Conservation (phyloP, 2,888 invertebrate species). For the Diaprepes abbreviatus region DNA sequence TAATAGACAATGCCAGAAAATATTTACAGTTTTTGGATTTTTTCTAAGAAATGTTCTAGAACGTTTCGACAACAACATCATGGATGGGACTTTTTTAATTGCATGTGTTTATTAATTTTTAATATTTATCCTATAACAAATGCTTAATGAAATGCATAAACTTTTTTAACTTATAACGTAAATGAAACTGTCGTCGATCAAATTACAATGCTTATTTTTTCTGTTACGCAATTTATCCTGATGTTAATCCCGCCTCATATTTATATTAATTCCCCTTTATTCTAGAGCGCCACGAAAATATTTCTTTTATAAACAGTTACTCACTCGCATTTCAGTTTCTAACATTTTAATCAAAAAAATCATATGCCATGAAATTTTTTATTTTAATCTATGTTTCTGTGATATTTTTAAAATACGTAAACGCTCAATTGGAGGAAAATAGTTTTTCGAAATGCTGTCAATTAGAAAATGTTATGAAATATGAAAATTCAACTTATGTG, state of each 20-base stretch:
- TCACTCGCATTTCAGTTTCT: conserved; percentile 13
- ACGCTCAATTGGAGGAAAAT: conserved; percentile 3
- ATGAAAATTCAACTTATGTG: conserved; percentile 23
- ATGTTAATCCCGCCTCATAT: conserved; percentile 22
- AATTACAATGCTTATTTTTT: neutral
- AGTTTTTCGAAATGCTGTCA: conserved; percentile 26
- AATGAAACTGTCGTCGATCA: neutral
- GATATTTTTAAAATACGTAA: neutral
- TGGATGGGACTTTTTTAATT: too few relatives aligned
- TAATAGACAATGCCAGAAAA: too few relatives aligned
- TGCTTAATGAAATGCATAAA: neutral
- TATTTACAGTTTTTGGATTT: too few relatives aligned
- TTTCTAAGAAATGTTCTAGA: neutral
- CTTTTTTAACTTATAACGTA: too few relatives aligned
- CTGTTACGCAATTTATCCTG: neutral
- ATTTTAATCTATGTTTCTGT: neutral
- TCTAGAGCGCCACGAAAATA: conserved; percentile 17
- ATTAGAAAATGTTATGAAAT: neutral
- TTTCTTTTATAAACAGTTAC: conserved; percentile 36
- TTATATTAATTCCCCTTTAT: conserved; percentile 29
- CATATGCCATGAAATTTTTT: neutral
- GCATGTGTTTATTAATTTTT: neutral
- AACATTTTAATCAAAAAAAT: neutral
- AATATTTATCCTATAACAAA: neutral
- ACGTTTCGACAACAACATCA: neutral